Base-by-base conservation (phyloP, 2,888 invertebrate species). In the Cephalotes varians region DNA sequence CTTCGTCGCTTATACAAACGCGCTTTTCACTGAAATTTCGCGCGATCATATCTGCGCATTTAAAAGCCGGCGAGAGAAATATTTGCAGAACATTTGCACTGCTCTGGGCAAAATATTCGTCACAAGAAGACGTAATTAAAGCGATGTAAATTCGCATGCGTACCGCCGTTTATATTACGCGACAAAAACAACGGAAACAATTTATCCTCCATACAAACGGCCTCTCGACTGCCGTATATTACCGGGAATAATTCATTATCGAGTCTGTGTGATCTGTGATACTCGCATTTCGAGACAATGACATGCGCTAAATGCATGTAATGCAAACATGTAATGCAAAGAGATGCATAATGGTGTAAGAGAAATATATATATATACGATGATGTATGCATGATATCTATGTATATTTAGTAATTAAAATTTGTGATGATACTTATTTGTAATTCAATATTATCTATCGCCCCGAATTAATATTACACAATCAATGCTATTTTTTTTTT, bases 81-180 rank as follows among this genome's bases (percentile, higher is more conserved):
- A 88, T 88, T 88, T 88, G 82, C 80, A n/a, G 56, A 81, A 62
- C 86, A 44, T 49, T 83, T 71, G 44, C 56, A 47, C 51, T 28
- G 47, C 34, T 44, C 56, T n/a, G 25, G 28, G 56, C 34, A 71
- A 79, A 79, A 79, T 79, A 79, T 71, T 71, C 25, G 77, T 71
- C 77, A 71, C 49, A 49, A 40, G 65, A 79, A 82, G 60, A 82
- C 44, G 82, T 80, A 82, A 82, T 82, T 82, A 82, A 82, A 82
- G 44, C 62, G 67, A 81, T 49, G 77, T 79, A 79, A 79, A 79
- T 71, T 71, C 71, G 12, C 12, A 47, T 18, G 77, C 44, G 31
- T 54, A 58, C 44, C 71, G 56, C 34, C 34, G 56, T 54, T 77
- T 65, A 67, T 76, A 76, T 76, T 62, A 76, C 34, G 64, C 56